phyloP scores from a whole-genome alignment of 2,888 invertebrate species.

The Orthosia gracilis region DNA sequence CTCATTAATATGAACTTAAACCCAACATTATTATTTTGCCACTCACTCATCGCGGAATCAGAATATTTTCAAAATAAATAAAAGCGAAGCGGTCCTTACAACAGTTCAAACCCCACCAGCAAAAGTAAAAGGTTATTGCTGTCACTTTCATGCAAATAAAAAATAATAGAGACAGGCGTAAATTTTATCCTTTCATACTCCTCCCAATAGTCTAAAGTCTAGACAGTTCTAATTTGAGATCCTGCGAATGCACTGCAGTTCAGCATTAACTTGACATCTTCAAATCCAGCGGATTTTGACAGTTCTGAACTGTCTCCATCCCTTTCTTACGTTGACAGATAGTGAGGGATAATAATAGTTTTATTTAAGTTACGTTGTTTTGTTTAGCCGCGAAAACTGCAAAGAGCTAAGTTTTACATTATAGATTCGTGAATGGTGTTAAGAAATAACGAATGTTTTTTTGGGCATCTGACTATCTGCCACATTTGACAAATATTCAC shows the following conservation, averaged over 20 bases:
- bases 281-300: background rate
- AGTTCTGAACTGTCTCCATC: background rate
- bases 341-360: background rate
- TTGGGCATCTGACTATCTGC: background rate
- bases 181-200: background rate
- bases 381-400: no score
- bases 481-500: no score
- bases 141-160: background rate
- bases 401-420: no score
- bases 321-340: background rate
- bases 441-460: background rate
- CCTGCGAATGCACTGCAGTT: background rate
- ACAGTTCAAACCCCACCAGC: no score
- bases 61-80: no score
- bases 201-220: background rate
- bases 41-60: no score
- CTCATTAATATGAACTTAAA: no score
- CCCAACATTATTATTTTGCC: no score
- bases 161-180: background rate
- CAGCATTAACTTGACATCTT: background rate
- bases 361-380: background rate
- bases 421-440: no score
- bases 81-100: background rate
- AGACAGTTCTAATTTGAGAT: conserved; percentile 4
- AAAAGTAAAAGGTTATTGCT: background rate